Conservation (phyloP, 2,113 vertebrate genomes). For the Myotis davidii region DNA sequence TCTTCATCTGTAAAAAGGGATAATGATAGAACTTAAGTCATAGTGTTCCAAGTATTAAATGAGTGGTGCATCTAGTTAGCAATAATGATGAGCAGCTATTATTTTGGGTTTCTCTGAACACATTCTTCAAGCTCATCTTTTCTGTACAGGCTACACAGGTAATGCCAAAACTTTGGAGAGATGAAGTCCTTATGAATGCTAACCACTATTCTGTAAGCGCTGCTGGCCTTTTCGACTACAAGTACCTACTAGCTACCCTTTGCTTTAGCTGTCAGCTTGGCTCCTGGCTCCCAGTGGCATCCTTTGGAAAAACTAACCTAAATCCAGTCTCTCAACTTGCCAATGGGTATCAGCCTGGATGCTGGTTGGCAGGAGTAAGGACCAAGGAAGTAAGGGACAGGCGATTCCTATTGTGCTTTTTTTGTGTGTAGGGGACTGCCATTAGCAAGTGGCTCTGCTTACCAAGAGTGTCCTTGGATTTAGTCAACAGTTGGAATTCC, state of each 20-base stretch:
- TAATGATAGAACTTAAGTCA: not conserved
- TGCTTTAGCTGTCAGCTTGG: not conserved
- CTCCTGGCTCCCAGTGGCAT: not conserved
- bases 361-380: not conserved
- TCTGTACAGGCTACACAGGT: not conserved
- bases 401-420: not conserved
- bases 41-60: not conserved
- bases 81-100: not conserved
- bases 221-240: not conserved
- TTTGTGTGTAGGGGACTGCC: not conserved
- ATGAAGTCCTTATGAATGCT: not conserved
- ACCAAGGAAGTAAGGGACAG: not conserved
- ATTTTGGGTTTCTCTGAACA: not conserved
- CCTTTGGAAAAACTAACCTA: not conserved
- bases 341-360: not conserved
- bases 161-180: not conserved
- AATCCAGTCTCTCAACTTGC: not conserved
- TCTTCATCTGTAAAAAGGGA: not conserved
- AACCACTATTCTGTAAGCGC: not conserved
- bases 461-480: not conserved
- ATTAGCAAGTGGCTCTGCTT: not conserved
- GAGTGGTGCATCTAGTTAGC: not conserved
- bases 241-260: not conserved
- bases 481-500: not conserved
- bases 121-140: not conserved